Conservation (phyloP, 1,140 invertebrate genomes). For the Ceratosolen solmsi region DNA sequence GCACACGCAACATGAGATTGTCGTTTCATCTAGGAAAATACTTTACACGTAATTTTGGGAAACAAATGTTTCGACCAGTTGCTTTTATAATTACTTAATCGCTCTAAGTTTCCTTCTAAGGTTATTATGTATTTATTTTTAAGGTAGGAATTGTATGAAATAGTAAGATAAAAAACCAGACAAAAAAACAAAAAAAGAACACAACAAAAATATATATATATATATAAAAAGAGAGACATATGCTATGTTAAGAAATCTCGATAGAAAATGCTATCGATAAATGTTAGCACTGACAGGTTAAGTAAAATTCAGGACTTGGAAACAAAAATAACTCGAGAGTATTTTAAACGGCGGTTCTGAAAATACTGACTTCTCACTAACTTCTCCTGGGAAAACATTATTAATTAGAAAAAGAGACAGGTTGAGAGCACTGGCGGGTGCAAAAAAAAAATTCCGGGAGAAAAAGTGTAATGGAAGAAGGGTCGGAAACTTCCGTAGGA, state of each 20-base stretch:
- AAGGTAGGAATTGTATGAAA: too few species aligned
- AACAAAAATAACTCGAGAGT: slow-evolving; percentile 8
- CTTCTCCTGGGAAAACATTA: slow-evolving; percentile 14
- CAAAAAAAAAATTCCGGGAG: neutral
- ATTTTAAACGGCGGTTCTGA: neutral
- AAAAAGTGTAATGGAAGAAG: neutral
- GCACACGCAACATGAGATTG: too few species aligned
- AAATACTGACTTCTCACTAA: slow-evolving; percentile 18
- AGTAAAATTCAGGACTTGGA: neutral
- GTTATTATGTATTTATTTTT: too few species aligned
- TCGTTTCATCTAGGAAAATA: too few species aligned
- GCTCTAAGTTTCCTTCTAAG: too few species aligned
- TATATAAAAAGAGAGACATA: too few species aligned
- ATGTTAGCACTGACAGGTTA: neutral
- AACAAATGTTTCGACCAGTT: too few species aligned
- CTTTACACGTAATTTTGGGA: too few species aligned
- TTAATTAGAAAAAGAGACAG: slow-evolving; percentile 30
- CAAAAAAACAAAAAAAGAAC: too few species aligned
- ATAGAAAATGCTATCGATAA: neutral
- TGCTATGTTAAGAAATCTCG: neutral
- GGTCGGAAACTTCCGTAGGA: slow-evolving; percentile 14
- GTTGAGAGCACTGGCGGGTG: neutral
- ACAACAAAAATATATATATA: too few species aligned
- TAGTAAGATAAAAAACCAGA: too few species aligned
- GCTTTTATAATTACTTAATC: too few species aligned